A percentile compares a stretch with the other conserved stretches of the same genome.
phyloP scores from a whole-genome alignment of 2,888 invertebrate species.

The Scaptomyza parva region DNA sequence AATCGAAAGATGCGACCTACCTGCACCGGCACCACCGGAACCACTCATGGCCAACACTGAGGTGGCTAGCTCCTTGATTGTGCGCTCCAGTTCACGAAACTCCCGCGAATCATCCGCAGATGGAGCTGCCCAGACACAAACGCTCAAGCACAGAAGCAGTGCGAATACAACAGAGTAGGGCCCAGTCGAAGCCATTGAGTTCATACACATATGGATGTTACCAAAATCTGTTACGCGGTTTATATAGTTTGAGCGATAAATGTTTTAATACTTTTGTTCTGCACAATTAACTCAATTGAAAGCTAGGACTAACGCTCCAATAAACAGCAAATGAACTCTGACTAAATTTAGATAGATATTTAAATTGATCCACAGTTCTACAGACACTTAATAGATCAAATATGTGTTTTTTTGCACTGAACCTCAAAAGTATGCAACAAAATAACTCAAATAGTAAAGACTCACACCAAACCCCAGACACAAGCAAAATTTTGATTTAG shows the following conservation, averaged over 20 bases:
- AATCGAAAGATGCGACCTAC: conserved; percentile 1
- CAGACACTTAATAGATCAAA: too few species aligned
- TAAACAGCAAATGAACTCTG: conserved; percentile 51
- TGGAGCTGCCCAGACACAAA: conserved; percentile 52
- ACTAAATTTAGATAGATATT: conserved; percentile 6
- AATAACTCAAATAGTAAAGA: neutral
- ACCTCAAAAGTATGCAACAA: neutral
- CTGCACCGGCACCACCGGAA: neutral
- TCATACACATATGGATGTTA: neutral
- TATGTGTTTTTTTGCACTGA: too few species aligned
- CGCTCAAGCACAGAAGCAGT: conserved; percentile 27
- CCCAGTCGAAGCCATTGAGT: conserved; percentile 39
- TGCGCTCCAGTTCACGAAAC: conserved; percentile 59
- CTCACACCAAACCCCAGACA: neutral
- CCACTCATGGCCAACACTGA: conserved; percentile 60
- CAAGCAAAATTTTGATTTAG: too few species aligned
- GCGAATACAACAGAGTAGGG: conserved; percentile 13
- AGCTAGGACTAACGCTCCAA: conserved; percentile 27
- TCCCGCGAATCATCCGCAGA: conserved; percentile 40
- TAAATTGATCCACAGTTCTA: too few species aligned
- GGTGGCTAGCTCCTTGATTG: conserved; percentile 63
- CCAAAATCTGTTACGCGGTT: neutral
- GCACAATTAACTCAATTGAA: conserved; percentile 56
- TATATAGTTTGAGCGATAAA: conserved; percentile 29
- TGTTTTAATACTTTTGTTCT: conserved; percentile 15